Evolutionary conservation across 1,140 invertebrate genomes (phyloP), one percentile per base, ranked within the genome.

Genomic region (Muscidifurax raptorellus): DNA sequence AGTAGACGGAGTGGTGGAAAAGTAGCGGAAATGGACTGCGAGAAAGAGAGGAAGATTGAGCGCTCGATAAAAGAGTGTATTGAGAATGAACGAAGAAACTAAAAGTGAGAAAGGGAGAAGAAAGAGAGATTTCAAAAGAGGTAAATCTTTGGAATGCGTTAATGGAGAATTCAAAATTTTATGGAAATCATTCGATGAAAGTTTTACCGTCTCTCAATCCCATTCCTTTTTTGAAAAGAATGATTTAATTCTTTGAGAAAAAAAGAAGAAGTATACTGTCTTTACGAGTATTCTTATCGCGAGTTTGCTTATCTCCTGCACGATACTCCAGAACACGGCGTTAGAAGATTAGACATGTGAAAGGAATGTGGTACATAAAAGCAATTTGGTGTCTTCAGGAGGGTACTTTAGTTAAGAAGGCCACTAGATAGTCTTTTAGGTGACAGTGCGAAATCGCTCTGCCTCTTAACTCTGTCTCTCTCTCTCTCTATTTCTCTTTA

Each of bases 331-430:
- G 18, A n/a, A 22, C 52, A 18, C 5, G n/a, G 5, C 18, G 2
- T n/a, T 18, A n/a, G 25, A 22, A 64, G 44, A 80, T 80, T 67
- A 69, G 32, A 67, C 32, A 40, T 27, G 22, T 64, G 13, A 28
- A 78, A 12, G 18, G 27, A 32, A 27, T 7, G 25, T 44, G 36
- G 66, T 0, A 47, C 79, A 52, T 67, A 79, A 79, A 72, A 71
- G 79, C 67, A 80, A 80, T 80, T 80, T 71, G 59, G 66, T 52
- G 5, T 71, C 36, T 25, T 9, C 67, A 80, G 9, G 44, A 72
- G 32, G 40, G 67, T 36, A 72, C 79, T 80, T 72, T 28, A 80
- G 67, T 44, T 72, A 30, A 80, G 66, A 80, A 80, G 67, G 36
- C 47, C 36, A 28, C 22, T 15, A 80, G 22, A 22, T 13, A 22